phyloP scores from a whole-genome alignment of 2,113 vertebrate genomes.

The Sapajus apella region DNA sequence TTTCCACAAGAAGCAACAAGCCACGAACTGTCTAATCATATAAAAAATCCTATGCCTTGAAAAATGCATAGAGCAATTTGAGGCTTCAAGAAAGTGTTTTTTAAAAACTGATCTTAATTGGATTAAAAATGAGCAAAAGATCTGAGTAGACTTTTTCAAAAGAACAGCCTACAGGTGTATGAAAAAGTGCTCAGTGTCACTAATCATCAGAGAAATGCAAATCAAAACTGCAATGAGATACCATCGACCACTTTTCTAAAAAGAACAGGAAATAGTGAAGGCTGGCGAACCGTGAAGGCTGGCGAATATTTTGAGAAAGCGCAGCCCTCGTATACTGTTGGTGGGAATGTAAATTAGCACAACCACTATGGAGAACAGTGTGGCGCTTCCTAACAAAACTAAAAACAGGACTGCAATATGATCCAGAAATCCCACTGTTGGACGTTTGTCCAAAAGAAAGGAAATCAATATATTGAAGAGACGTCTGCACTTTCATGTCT shows the following conservation, averaged over 20 bases:
- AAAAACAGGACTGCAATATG: neutral
- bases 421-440: neutral
- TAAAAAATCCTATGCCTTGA: neutral
- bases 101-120: neutral
- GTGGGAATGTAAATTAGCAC: neutral
- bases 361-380: neutral
- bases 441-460: neutral
- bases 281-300: neutral
- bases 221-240: neutral
- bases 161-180: neutral
- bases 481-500: neutral
- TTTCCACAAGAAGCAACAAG: neutral
- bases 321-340: neutral
- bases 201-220: neutral
- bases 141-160: neutral
- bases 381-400: neutral
- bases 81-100: neutral
- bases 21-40: neutral
- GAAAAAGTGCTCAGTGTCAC: neutral
- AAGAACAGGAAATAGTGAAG: neutral
- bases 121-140: neutral
- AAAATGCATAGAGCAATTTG: neutral
- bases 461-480: neutral
- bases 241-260: neutral
- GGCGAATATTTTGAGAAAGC: neutral